phyloP scores from a whole-genome alignment of 2,797 vertebrate species.

The Xyrichtys novacula region DNA sequence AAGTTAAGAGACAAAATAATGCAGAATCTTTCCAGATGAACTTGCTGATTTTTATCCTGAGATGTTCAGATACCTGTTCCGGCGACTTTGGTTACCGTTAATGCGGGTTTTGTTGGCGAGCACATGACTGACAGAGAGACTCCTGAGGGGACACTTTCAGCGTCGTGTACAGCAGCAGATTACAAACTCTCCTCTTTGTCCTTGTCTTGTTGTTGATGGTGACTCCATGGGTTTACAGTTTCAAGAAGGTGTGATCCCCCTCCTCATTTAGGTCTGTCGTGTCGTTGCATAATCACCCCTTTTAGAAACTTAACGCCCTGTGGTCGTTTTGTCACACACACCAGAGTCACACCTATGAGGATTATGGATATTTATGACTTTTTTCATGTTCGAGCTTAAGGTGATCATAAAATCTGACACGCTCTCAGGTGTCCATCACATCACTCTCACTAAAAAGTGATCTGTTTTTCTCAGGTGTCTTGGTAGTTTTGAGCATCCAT shows the following conservation, averaged over 20 bases:
- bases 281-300: conserved; percentile 59
- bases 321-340: conserved; percentile 58
- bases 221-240: conserved; percentile 63
- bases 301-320: conserved; percentile 49
- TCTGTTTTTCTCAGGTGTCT: neutral
- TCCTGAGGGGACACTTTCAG: conserved; percentile 36
- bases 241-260: conserved; percentile 49
- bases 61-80: no score
- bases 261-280: conserved; percentile 2
- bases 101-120: no score
- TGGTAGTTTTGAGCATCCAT: no score
- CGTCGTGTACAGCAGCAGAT: conserved; percentile 29
- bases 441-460: neutral
- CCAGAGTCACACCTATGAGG: conserved; percentile 57
- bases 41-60: no score
- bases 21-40: no score
- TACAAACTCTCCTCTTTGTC: conserved; percentile 57
- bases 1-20: no score
- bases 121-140: conserved; percentile 16
- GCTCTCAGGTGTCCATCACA: conserved; percentile 1
- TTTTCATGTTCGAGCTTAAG: conserved; percentile 28
- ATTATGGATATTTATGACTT: conserved; percentile 35
- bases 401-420: conserved; percentile 50
- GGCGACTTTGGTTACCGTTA: no score
- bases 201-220: conserved; percentile 19